Conservation (phyloP, 2,113 vertebrate species). For the Leiothrix lutea region DNA sequence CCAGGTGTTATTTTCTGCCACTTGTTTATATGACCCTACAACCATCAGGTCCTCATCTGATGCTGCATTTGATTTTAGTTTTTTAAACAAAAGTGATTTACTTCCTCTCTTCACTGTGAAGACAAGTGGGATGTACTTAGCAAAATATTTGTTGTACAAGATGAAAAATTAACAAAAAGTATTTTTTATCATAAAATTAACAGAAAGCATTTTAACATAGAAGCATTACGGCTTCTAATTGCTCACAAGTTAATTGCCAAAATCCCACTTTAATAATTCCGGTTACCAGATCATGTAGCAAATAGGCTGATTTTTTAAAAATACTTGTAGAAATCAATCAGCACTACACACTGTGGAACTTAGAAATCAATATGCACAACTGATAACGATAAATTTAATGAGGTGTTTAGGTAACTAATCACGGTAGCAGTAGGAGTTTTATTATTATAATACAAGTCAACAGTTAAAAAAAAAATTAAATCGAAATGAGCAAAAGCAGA, state of each 20-base stretch:
- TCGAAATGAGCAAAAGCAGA: background rate
- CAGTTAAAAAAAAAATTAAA: background rate
- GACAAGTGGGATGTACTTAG: fast-evolving
- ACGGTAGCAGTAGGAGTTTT: background rate
- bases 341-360: background rate
- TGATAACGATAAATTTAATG: background rate
- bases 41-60: background rate
- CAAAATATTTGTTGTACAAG: background rate
- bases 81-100: background rate
- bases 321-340: background rate
- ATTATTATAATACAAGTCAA: background rate
- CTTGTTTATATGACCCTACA: background rate
- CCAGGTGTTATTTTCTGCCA: background rate
- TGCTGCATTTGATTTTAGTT: background rate
- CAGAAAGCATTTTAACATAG: background rate
- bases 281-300: background rate
- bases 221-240: background rate
- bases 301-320: background rate
- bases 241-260: background rate
- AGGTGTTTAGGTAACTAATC: background rate
- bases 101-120: background rate
- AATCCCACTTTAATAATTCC: background rate
- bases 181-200: background rate
- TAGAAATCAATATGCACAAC: background rate
- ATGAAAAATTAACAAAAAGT: background rate